These are phyloP conservation scores for Lasiurus borealis DNA, from an alignment of 2,113 vertebrate species.

Conservation along the genomic window DNA sequence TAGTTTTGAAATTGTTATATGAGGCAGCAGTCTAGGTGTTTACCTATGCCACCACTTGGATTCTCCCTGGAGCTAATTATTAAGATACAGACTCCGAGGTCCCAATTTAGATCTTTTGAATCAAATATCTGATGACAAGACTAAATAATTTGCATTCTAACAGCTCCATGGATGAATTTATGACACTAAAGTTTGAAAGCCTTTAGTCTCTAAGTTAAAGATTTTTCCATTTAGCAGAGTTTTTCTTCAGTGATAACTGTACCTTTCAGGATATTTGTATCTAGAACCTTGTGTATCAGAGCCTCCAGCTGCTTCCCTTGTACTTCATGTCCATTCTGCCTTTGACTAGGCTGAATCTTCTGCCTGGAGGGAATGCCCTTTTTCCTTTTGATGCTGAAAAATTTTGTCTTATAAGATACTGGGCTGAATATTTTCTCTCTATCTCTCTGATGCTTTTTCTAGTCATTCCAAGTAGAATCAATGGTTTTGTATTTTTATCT, in stretches of 20 bases:
- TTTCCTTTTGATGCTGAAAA: neutral
- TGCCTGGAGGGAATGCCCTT: neutral
- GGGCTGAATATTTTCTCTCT: neutral
- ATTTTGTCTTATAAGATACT: neutral
- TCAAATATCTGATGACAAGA: neutral
- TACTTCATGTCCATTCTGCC: accelerated
- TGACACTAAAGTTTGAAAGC: neutral
- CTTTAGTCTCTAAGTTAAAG: neutral
- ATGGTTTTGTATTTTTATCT: neutral
- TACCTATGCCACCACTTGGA: too few relatives aligned
- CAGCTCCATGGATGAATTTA: neutral
- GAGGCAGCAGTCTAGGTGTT: too few relatives aligned
- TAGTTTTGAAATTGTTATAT: too few relatives aligned
- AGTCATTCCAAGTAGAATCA: neutral
- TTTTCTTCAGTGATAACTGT: too few relatives aligned
- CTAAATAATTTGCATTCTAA: neutral
- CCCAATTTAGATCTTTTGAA: neutral
- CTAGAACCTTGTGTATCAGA: accelerated
- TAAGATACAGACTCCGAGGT: neutral
- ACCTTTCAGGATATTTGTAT: neutral
- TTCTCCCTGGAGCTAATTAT: neutral
- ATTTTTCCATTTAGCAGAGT: neutral
- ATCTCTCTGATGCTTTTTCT: neutral
- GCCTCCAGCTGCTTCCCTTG: accelerated
- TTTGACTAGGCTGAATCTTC: neutral